phyloP scores from a whole-genome alignment of 2,797 vertebrate species.

The Lutjanus campechanus region DNA sequence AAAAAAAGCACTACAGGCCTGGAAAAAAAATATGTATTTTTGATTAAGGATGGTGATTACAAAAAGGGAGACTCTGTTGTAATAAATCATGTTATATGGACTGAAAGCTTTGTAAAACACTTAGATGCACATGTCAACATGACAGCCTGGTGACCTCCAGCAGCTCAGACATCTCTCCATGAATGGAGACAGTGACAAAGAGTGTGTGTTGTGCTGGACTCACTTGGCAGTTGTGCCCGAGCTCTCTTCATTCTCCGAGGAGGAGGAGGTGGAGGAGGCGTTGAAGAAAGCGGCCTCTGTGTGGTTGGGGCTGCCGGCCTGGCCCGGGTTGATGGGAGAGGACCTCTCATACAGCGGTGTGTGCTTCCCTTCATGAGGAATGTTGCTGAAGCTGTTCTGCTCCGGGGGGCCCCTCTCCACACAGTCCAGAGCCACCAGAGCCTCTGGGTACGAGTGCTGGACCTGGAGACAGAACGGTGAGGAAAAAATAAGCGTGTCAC shows the following conservation, averaged over 20 bases:
- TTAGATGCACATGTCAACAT: no score
- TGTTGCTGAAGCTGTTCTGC: conserved; percentile 93
- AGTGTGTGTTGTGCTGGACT: conserved; percentile 70
- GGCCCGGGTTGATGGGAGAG: conserved; percentile 81
- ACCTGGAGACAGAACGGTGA: conserved; percentile 63
- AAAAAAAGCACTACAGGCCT: no score
- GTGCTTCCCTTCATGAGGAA: conserved; percentile 95
- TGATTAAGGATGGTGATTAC: not conserved
- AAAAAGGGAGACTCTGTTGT: not conserved
- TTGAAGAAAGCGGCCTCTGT: conserved; percentile 90
- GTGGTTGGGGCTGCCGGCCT: conserved; percentile 66
- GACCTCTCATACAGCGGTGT: conserved; percentile 95
- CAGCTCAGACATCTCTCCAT: not conserved
- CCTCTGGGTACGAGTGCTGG: conserved; percentile 87
- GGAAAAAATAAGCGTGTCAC: not conserved
- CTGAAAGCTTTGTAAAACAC: not conserved
- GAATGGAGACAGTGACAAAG: not conserved
- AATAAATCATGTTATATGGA: not conserved
- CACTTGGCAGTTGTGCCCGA: conserved; percentile 91
- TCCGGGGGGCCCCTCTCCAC: conserved; percentile 87
- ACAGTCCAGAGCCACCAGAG: conserved; percentile 82
- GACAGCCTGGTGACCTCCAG: not conserved
- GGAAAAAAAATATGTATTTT: no score
- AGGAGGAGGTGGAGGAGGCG: conserved; percentile 91
- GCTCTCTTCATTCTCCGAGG: conserved; percentile 93